Conservation (phyloP, 2,888 invertebrate species). For the Drosophila neonasuta region DNA sequence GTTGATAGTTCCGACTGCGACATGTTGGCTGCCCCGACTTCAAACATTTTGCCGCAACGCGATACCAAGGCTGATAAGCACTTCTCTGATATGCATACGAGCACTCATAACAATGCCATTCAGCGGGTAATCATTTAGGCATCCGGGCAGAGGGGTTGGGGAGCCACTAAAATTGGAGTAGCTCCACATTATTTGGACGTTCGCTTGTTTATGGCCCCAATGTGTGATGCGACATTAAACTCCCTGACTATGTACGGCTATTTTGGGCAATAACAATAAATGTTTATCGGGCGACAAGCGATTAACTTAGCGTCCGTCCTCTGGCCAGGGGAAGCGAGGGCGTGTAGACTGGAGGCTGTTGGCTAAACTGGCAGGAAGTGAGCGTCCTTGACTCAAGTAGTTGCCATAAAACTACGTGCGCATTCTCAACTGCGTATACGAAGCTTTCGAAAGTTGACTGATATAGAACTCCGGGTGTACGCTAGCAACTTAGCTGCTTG, state of each 20-base stretch:
- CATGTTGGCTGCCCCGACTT: slow-evolving; percentile 30
- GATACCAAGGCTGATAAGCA: slow-evolving; percentile 45
- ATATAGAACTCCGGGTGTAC: too few relatives aligned
- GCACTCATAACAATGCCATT: neutral
- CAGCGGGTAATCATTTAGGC: neutral
- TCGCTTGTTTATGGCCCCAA: slow-evolving; percentile 12
- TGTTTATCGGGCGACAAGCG: slow-evolving; percentile 22
- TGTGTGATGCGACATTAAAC: slow-evolving; percentile 1
- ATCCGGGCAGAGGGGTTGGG: neutral
- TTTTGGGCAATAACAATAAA: slow-evolving; percentile 17
- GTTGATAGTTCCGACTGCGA: slow-evolving; percentile 13
- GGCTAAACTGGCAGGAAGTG: neutral
- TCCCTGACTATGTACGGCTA: slow-evolving; percentile 1
- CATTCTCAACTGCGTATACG: too few relatives aligned
- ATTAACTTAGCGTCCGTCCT: neutral
- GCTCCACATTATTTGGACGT: slow-evolving; percentile 10
- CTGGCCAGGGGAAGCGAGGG: neutral
- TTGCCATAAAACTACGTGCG: too few relatives aligned
- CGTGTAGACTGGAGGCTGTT: too few relatives aligned
- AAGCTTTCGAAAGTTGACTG: too few relatives aligned
- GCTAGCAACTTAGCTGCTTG: neutral
- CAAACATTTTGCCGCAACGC: slow-evolving; percentile 28
- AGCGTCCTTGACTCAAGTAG: neutral
- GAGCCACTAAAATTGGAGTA: slow-evolving; percentile 15
- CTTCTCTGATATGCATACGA: slow-evolving; percentile 27